Conservation (phyloP, 2,113 vertebrate genomes). For the Xenopus borealis region DNA sequence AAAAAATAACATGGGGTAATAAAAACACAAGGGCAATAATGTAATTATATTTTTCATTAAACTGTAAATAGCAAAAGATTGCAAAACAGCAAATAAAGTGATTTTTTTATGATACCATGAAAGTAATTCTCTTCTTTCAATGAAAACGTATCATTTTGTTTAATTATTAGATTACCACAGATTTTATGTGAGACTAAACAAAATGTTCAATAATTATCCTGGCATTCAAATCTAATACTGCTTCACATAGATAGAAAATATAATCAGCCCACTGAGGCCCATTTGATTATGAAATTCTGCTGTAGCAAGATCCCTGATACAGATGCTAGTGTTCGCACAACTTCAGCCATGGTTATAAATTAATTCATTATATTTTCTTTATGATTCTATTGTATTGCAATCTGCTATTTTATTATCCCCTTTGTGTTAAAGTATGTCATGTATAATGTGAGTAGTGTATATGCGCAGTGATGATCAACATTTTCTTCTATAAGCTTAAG, state of each 20-base stretch:
- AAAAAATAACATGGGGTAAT: too few relatives aligned
- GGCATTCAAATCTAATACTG: conserved; percentile 60
- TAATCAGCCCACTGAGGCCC: conserved; percentile 67
- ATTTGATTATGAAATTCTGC: conserved; percentile 67
- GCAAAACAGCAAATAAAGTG: too few relatives aligned
- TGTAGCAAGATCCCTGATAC: conserved; percentile 64
- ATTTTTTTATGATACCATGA: too few relatives aligned
- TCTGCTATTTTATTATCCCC: conserved; percentile 73
- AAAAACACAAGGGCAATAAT: too few relatives aligned
- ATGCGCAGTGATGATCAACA: background rate
- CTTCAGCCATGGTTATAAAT: conserved; percentile 75
- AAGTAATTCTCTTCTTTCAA: conserved; percentile 36
- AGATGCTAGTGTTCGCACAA: conserved; percentile 70
- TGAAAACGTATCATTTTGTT: conserved; percentile 60
- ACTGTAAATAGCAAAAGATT: too few relatives aligned
- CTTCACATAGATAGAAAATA: conserved; percentile 60
- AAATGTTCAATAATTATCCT: conserved; percentile 72
- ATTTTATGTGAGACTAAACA: conserved; percentile 66
- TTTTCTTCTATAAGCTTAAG: conserved; percentile 53
- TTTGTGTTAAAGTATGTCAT: conserved; percentile 67
- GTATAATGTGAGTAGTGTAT: conserved; percentile 50
- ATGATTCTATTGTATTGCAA: conserved; percentile 68
- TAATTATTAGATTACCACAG: conserved; percentile 57
- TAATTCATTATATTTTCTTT: conserved; percentile 76
- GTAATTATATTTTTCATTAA: too few relatives aligned